Evolutionary conservation across 2,113 vertebrate genomes (phyloP).

Genomic region (Trachemys scripta): DNA sequence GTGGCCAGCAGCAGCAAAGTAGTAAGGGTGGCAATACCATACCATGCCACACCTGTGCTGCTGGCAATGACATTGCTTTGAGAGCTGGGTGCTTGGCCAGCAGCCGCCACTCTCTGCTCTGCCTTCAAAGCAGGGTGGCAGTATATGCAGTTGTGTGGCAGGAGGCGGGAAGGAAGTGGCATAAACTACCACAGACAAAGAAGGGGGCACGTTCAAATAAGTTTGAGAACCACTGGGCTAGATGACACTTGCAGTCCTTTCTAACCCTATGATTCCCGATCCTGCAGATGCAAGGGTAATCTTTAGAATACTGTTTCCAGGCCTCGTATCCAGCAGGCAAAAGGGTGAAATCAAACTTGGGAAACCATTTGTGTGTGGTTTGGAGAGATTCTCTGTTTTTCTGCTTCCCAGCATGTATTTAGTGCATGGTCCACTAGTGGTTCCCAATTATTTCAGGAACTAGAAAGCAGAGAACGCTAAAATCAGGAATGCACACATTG

Average conservation of each 20-base stretch:
- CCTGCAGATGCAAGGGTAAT: background rate
- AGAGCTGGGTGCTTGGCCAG: too few relatives aligned
- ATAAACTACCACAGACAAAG: background rate
- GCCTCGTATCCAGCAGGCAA: background rate
- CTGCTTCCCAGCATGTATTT: background rate
- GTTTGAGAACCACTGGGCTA: background rate
- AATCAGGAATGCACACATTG: background rate
- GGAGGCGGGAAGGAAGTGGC: too few relatives aligned
- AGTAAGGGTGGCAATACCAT: background rate
- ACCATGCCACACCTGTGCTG: too few relatives aligned
- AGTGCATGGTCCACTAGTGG: fast-evolving
- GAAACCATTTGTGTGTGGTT: fast-evolving
- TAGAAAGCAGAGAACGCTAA: background rate
- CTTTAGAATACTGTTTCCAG: background rate
- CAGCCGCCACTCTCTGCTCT: too few relatives aligned
- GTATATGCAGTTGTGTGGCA: too few relatives aligned
- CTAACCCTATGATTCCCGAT: background rate
- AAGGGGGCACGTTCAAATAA: background rate
- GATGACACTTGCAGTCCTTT: background rate
- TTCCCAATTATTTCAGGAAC: fast-evolving
- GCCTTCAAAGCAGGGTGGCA: too few relatives aligned
- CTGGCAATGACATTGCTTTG: too few relatives aligned
- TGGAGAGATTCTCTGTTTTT: fast-evolving
- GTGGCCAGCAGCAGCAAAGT: background rate
- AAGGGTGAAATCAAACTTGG: background rate